Conservation (phyloP, 2,888 invertebrate genomes). For the Xanthia togata region DNA sequence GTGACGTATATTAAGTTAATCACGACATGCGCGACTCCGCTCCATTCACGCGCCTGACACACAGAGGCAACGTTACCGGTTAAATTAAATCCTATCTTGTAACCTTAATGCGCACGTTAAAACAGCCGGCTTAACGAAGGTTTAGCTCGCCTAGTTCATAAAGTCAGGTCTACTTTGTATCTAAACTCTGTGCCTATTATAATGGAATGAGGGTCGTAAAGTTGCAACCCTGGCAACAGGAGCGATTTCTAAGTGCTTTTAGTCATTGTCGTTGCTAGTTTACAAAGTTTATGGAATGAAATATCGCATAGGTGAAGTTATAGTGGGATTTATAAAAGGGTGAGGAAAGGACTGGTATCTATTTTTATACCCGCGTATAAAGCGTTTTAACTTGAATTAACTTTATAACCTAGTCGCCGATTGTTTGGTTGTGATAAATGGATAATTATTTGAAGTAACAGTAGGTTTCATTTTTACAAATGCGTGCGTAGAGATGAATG, state of each 20-base stretch:
- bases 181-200: conserved; percentile 28
- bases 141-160: conserved; percentile 53
- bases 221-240: conserved; percentile 26
- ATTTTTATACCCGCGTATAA: conserved; percentile 10
- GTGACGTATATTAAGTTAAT: conserved; percentile 57
- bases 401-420: neutral
- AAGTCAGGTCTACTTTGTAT: conserved; percentile 50
- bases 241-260: conserved; percentile 48
- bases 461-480: conserved; percentile 16
- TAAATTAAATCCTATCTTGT: conserved; percentile 53
- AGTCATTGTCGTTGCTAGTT: conserved; percentile 43
- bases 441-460: conserved; percentile 2
- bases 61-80: conserved; percentile 41
- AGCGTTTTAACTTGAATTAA: conserved; percentile 1
- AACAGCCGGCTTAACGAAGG: conserved; percentile 41
- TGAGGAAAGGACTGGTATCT: neutral
- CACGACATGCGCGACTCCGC: conserved; percentile 37
- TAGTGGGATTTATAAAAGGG: conserved; percentile 28
- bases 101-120: conserved; percentile 47
- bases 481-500: conserved; percentile 5
- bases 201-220: conserved; percentile 48
- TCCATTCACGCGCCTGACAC: conserved; percentile 48
- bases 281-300: conserved; percentile 42
- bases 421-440: conserved; percentile 11
- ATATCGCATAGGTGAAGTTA: conserved; percentile 16